phyloP scores from a whole-genome alignment of 2,888 invertebrate genomes.

The Xestoiulus laeticollis region DNA sequence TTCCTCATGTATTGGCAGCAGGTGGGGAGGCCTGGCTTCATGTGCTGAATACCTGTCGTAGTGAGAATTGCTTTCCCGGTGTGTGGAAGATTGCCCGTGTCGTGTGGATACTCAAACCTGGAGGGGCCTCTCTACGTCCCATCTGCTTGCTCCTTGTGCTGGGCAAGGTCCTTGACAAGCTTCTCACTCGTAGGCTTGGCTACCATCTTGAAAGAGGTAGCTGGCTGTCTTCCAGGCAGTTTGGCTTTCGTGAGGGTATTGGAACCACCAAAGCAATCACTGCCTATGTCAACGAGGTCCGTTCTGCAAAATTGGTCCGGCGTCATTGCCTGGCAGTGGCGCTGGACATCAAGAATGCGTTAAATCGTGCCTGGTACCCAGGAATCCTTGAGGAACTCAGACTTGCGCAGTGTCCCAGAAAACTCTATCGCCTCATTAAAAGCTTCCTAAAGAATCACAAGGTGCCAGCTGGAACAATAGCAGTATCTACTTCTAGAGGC shows the following conservation, averaged over 20 bases:
- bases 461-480: neutral
- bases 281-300: neutral
- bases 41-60: neutral
- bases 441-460: no score
- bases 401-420: neutral
- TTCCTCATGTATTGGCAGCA: neutral
- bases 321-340: neutral
- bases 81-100: neutral
- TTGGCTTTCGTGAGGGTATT: neutral
- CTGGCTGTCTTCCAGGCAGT: neutral
- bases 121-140: neutral
- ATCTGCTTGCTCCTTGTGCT: neutral
- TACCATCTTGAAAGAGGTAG: neutral
- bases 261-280: neutral
- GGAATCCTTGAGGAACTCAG: neutral
- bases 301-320: no score
- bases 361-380: neutral
- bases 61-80: neutral
- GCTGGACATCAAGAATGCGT: neutral
- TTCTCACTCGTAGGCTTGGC: neutral
- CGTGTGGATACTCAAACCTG: neutral
- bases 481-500: neutral
- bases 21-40: neutral
- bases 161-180: conserved; percentile 41
- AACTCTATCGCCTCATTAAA: neutral